These are phyloP conservation scores for Melierax canorus DNA, from an alignment of 2,113 vertebrate genomes.

Conservation along the genomic window DNA sequence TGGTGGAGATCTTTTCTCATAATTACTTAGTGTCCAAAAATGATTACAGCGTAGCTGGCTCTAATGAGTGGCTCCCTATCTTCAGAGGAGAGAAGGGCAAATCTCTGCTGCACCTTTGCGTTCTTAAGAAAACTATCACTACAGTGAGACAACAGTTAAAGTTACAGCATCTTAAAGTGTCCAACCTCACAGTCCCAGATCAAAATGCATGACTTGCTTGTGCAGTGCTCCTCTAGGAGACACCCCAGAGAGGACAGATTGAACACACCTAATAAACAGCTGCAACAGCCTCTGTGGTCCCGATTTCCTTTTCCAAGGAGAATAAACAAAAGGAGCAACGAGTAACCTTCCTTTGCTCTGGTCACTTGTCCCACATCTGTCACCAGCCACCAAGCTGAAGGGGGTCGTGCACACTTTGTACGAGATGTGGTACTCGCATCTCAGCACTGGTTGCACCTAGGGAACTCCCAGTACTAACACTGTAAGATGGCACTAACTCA, in stretches of 20 bases:
- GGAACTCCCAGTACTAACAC: neutral
- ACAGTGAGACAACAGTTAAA: neutral
- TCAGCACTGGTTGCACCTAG: neutral
- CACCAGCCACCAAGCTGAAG: neutral
- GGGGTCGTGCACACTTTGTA: neutral
- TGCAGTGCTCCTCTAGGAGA: neutral
- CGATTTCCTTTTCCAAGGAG: neutral
- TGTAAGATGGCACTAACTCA: neutral
- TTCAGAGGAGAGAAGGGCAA: neutral
- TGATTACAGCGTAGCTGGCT: neutral
- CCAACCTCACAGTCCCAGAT: neutral
- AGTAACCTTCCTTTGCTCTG: neutral
- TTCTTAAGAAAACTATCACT: neutral
- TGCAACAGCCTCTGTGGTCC: neutral
- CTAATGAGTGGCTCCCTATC: neutral
- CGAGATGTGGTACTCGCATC: neutral
- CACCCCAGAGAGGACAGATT: neutral
- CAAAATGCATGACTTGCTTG: neutral
- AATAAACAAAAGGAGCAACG: neutral
- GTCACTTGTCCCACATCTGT: neutral
- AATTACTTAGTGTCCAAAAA: neutral
- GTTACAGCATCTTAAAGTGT: neutral
- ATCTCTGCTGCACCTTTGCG: neutral
- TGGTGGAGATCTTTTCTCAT: neutral
- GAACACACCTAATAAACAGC: neutral